Evolutionary conservation across 2,797 vertebrate species (phyloP).

Genomic region (Euphonia xanthogaster): DNA sequence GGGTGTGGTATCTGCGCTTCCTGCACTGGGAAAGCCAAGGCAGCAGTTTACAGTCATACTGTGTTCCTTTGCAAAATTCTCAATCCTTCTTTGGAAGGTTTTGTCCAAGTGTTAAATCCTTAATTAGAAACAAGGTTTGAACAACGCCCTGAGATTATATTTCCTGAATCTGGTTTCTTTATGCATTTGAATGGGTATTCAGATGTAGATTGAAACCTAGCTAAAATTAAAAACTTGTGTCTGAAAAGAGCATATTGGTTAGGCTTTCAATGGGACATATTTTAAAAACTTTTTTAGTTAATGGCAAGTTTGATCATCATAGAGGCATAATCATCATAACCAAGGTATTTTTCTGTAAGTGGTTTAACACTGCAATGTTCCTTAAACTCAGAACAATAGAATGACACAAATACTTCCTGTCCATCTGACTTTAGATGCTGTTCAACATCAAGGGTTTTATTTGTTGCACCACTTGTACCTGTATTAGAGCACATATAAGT

Average conservation of each 20-base stretch:
- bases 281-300: background rate
- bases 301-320: background rate
- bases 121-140: background rate
- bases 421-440: background rate
- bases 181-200: background rate
- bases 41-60: background rate
- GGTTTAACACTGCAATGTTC: background rate
- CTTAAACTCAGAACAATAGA: background rate
- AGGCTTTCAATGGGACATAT: background rate
- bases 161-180: background rate
- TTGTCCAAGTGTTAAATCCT: background rate
- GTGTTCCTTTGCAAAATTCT: slow-evolving; percentile 16
- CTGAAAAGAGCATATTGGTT: background rate
- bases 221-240: background rate
- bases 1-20: slow-evolving; percentile 6
- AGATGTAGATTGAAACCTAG: background rate
- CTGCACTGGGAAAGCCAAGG: slow-evolving; percentile 16
- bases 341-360: background rate
- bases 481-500: background rate
- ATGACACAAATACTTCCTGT: background rate
- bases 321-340: background rate
- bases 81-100: background rate
- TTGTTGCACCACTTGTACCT: background rate
- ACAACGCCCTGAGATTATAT: background rate
- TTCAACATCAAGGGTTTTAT: background rate